phyloP scores from a whole-genome alignment of 92 coral and sea anemone species.

The Micromussa lordhowensis region DNA sequence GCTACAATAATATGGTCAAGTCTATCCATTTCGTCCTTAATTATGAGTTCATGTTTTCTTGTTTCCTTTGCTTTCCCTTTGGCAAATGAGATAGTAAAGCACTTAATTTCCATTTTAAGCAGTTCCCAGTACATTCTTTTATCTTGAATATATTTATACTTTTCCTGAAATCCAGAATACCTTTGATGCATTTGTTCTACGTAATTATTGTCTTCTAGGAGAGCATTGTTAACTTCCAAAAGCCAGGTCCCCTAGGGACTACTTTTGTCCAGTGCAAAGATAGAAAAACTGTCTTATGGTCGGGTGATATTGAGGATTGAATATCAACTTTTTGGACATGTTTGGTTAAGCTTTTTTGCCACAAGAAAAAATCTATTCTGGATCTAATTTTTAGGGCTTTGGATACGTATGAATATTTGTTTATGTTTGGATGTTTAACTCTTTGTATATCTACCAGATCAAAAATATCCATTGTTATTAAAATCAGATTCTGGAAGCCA shows the following conservation, averaged over 20 bases:
- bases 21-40: too few species aligned
- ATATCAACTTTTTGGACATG: too few species aligned
- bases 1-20: too few species aligned
- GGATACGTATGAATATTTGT: neutral
- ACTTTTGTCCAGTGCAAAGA: neutral
- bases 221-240: slow-evolving; percentile 20
- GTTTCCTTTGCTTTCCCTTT: neutral
- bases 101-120: slow-evolving; percentile 1
- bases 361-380: too few species aligned
- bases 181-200: too few species aligned
- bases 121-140: neutral
- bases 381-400: neutral
- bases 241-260: neutral
- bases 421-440: neutral
- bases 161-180: neutral
- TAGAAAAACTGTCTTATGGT: neutral
- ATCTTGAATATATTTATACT: neutral
- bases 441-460: neutral
- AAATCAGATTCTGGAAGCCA: neutral
- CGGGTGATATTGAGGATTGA: too few species aligned
- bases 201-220: too few species aligned
- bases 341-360: too few species aligned
- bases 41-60: too few species aligned
- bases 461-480: neutral
- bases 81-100: neutral